Conservation (phyloP, 2,113 vertebrate species). For the Plotosus lineatus region DNA sequence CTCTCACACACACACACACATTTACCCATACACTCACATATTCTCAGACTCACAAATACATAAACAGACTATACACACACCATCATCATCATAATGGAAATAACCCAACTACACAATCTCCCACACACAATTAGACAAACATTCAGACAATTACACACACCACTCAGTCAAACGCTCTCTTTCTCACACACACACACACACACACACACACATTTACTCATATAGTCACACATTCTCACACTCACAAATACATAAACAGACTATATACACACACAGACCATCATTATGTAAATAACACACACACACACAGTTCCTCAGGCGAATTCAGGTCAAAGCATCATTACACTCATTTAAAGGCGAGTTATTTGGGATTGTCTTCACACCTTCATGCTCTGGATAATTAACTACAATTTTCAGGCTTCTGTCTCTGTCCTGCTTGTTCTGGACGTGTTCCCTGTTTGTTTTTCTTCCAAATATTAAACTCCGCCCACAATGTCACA, state of each 20-base stretch:
- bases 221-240: no score
- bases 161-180: no score
- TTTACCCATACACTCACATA: no score
- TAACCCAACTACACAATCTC: no score
- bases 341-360: constrained; percentile 58
- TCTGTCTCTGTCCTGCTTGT: constrained; percentile 83
- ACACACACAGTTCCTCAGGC: constrained; percentile 47
- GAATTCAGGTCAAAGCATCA: constrained; percentile 65
- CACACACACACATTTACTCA: constrained; percentile 8
- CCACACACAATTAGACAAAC: no score
- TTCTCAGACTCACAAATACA: no score
- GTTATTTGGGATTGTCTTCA: constrained; percentile 54
- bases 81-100: no score
- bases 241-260: background rate
- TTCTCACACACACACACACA: background rate
- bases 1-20: no score
- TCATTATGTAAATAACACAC: no score
- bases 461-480: constrained; percentile 65
- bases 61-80: no score
- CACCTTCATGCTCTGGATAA: constrained; percentile 74
- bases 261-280: constrained; percentile 13
- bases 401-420: constrained; percentile 83
- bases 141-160: no score
- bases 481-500: constrained; percentile 76
- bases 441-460: constrained; percentile 65